Evolutionary conservation across 2,888 invertebrate genomes (phyloP), one percentile per base, ranked within the genome.

Genomic region (Gryllus longicercus): DNA sequence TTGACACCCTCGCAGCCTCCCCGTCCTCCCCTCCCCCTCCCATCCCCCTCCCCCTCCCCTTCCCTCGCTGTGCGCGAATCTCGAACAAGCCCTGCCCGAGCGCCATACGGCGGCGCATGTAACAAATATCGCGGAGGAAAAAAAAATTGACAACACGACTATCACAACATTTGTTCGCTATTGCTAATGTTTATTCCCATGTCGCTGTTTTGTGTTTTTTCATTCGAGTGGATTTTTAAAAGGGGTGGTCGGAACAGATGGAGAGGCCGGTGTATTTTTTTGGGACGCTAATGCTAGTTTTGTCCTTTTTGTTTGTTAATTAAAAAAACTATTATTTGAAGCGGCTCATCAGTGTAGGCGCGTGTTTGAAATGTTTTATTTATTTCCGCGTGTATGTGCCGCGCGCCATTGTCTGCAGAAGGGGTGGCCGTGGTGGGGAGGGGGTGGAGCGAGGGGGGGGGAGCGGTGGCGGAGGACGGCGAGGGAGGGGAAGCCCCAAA

Each of bases 401-500:
- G 63, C 16, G 63, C n/a, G 63, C 14, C 63, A n/a, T 63, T 63
- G 63, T 63, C 63, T 63, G 63, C 16, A 38, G 79, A 74, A 79
- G 79, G 49, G 75, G 75, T 38, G 38, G 14, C n/a, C 16, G 63
- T 63, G 63, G 63, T 11, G 63, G 63, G 3, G 63, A 3, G 63
- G 14, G 63, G n/a, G 63, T 38, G 14, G 16, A 63, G 63, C 0
- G 63, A 63, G 16, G 14, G 51, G 5, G 1, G 14, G 2, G 75
- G 50, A n/a, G 77, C 50, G 75, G 77, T 50, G 23, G 81, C 18
- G 78, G 50, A 25, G 51, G 12, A 38, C 38, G 8, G 81, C 76
- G 76, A 50, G 49, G 78, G 81, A 81, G 78, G 25, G 78, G 81
- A 79, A 79, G 78, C 80, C 79, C 78, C 78, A 79, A 79, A 76